Evolutionary conservation across 2,888 invertebrate genomes (phyloP), one percentile per base, ranked within the genome.

Genomic region (Leistus spinibarbis): DNA sequence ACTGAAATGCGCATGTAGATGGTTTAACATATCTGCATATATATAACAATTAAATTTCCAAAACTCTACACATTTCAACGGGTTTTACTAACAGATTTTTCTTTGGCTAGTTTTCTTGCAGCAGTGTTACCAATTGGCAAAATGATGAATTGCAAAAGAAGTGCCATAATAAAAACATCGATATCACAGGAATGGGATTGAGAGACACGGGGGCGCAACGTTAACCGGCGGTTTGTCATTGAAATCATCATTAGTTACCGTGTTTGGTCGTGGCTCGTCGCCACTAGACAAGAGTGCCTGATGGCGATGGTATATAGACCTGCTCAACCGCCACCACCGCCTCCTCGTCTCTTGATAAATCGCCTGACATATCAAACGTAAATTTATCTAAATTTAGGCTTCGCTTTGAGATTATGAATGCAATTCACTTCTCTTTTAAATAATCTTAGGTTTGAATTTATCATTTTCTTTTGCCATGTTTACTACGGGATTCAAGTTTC

Each of bases 211-310:
- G 60, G 40, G 7, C 40, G 19, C 60, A 16, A 20, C 60, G 60
- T 19, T 60, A 60, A 60, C 60, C 53, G 70, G 22, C 24, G 24
- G 57, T 40, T 69, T 73, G 76, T 73, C 69, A 76, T 69, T 76
- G 76, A 76, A 76, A 76, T 76, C 73, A 76, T 76, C 76, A 76
- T 76, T 76, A 76, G 73, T 76, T 73, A 75, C 72, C 73, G 73
- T 65, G 60, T 72, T 66, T 66, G 19, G 64, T 27, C 54, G 57
- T 24, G 66, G 60, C 20, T 22, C 72, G 72, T 66, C 66, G 66
- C 66, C 65, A 65, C 65, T 66, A 54, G 72, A 65, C 57, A 60
- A 60, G 60, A 60, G 60, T 40, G 40, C 40, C 40, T 40, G 40
- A 40, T 40, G 40, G 40, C 40, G 40, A 10, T 40, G 40, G 40